A percentile compares a stretch with the other conserved stretches of the same genome.
phyloP scores from a whole-genome alignment of 2,113 vertebrate species.

The Psittacus erithacus region DNA sequence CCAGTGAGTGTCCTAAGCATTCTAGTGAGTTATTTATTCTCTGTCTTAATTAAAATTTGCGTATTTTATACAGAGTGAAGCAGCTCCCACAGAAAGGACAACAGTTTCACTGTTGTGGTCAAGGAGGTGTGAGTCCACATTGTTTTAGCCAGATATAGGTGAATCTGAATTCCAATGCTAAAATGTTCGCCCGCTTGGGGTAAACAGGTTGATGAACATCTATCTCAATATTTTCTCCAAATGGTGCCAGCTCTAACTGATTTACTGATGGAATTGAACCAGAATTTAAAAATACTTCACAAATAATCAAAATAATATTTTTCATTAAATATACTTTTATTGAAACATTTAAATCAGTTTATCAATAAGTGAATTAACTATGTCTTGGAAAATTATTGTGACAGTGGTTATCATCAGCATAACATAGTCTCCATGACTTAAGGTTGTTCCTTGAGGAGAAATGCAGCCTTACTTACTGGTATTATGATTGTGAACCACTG shows the following conservation, averaged over 20 bases:
- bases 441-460: background rate
- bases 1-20: background rate
- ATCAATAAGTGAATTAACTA: background rate
- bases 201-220: background rate
- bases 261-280: background rate
- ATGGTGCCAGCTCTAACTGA: accelerated
- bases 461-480: background rate
- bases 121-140: background rate
- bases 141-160: background rate
- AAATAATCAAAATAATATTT: background rate
- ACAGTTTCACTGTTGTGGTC: background rate
- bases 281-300: background rate
- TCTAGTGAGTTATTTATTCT: background rate
- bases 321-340: background rate
- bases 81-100: background rate
- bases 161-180: background rate
- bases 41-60: background rate
- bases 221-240: background rate
- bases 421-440: background rate
- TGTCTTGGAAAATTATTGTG: background rate
- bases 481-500: background rate
- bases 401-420: background rate
- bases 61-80: background rate
- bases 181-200: background rate
- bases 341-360: background rate